These are phyloP conservation scores for Scolopax bukidnonensis DNA, from an alignment of 2,797 vertebrate species.

Conservation along the genomic window DNA sequence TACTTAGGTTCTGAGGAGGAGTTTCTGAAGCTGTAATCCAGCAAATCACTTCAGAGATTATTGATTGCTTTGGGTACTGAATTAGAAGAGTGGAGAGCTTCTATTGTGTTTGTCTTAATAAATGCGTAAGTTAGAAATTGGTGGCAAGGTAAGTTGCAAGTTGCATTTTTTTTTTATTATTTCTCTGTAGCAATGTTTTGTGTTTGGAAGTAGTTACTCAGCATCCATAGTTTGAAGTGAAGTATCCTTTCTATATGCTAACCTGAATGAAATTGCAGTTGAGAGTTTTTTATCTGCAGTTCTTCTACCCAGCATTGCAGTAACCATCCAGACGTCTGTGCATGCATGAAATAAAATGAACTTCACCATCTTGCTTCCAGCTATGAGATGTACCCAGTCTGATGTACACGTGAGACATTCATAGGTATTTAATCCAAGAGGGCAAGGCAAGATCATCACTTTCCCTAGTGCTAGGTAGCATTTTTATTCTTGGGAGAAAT, in stretches of 20 bases:
- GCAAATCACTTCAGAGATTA: background rate
- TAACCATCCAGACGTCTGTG: background rate
- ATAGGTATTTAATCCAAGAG: background rate
- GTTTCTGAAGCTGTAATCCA: background rate
- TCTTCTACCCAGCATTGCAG: background rate
- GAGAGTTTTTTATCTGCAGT: background rate
- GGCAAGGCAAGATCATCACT: background rate
- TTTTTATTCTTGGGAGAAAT: background rate
- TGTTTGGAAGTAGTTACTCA: background rate
- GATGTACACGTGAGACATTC: background rate
- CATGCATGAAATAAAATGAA: background rate
- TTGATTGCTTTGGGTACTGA: background rate
- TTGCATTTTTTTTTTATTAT: background rate
- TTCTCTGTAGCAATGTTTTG: background rate
- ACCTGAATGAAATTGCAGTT: background rate
- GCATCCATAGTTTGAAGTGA: background rate
- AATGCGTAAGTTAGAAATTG: background rate
- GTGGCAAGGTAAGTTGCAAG: conserved; percentile 46
- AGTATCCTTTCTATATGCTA: background rate
- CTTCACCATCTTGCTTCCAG: background rate
- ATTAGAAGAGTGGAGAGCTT: background rate
- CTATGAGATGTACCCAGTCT: accelerated
- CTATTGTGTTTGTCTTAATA: background rate
- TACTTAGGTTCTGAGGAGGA: background rate
- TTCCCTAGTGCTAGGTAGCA: background rate